Evolutionary conservation across 2,113 vertebrate genomes (phyloP), one percentile per base, ranked within the genome.

Genomic region (Platycercus adscitus): DNA sequence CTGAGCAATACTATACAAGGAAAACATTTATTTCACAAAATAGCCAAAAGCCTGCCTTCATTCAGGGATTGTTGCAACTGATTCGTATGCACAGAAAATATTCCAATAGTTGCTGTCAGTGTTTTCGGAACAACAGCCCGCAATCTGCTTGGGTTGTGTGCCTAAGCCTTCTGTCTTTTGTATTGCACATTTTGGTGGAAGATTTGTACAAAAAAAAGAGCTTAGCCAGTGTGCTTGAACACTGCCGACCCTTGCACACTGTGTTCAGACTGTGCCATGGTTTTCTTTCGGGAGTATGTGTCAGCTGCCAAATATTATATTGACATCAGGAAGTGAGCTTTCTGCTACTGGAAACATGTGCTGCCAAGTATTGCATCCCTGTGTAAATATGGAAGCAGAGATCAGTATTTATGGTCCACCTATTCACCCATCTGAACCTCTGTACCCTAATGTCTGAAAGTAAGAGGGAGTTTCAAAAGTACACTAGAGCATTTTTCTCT

Each of bases 291-390:
- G 52, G 76, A 96, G 56, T 76, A 37, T 84, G 53, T 91, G 72
- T 91, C 94, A 89, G 47, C 81, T 77, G 61, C 96, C 97, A 98
- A 93, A 89, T 96, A 93, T 63, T 85, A 49, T 91, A 95, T 93
- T 97, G 96, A 97, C 89, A 80, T 83, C 93, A 97, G 98, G 97
- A 98, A 98, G 97, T 79, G 56, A 96, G 95, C 43, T 93, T 94
- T 96, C 92, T 91, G 81, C 95, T 91, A 63, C 96, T 98, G 97
- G 97, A 98, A 98, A 92, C 9, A 18, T 50, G 68, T 1, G 3
- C 52, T 97, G 97, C 98, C 98, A 98, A 98, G 93, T 60, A 66
- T 85, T 98, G 97, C 98, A 97, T 97, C 97, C 95, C 95, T 97
- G 91, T 95, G 87, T 93, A 97, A 97, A 95, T 92, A 92, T 96